Base-by-base conservation (phyloP, 2,797 vertebrate species). In the Glossophaga mutica region DNA sequence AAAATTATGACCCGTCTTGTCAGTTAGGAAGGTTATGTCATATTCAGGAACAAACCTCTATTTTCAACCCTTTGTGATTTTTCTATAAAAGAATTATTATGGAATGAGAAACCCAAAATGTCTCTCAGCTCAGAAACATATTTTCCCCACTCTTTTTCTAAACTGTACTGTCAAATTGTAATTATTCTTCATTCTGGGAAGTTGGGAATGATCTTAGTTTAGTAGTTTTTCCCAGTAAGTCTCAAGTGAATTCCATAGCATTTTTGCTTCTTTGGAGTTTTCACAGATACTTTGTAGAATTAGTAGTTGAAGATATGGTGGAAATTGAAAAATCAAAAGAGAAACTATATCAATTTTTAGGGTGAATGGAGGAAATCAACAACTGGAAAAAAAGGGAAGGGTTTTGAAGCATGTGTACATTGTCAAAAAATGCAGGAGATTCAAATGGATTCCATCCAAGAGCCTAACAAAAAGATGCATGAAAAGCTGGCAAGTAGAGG, bases 21-120 rank as follows among this genome's bases (percentile, higher is more conserved):
- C 50, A 84, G 44, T 89, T 89, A 89, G 89, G 29, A 93, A 94
- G 48, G 62, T 18, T 37, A 79, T 96, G 79, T 95, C 90, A 84
- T 87, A 95, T 59, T 37, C 18, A 70, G 83, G 52, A 87, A 71
- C 15, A 96, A 94, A 91, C 71, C 2, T 92, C 67, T 94, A 78
- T 90, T 97, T 97, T 90, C 4, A 78, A 67, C 8, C 59, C 12
- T 83, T 67, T 81, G n/a, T 86, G 37, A 86, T n/a, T 83, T 90
- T 67, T 77, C 65, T 89, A 4, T 78, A 52, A 83, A 46, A 92
- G 9, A 96, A 78, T 96, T 91, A 50, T 70, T 77, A 1, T 92
- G 46, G 34, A 78, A 67, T 44, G 22, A 90, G 55, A 96, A 91
- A 50, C 87, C n/a, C 12, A 76, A 34, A 65, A 86, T 22, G 2